Evolutionary conservation across 2,113 vertebrate species (phyloP).

Genomic region (Platycercus adscitus): DNA sequence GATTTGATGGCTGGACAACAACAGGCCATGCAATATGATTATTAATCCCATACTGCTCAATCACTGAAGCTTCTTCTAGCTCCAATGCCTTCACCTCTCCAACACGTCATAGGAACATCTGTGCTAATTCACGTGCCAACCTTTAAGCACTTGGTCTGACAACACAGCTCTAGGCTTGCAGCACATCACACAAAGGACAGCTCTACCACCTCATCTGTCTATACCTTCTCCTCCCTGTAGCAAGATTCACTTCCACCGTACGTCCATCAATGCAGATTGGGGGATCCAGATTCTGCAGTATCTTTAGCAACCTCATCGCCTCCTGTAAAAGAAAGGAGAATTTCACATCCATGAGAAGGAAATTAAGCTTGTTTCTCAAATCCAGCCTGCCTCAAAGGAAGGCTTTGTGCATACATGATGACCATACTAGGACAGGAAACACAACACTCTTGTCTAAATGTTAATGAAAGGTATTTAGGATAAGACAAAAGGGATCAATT

Average conservation of each 20-base stretch:
- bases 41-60: not conserved
- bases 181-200: not conserved
- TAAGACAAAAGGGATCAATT: not conserved
- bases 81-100: not conserved
- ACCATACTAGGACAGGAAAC: not conserved
- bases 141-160: not conserved
- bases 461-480: not conserved
- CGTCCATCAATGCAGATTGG: conserved; percentile 93
- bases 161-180: not conserved
- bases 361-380: not conserved
- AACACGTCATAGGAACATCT: not conserved
- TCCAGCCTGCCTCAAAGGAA: not conserved
- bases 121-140: not conserved
- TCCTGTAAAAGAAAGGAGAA: conserved; percentile 79
- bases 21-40: not conserved
- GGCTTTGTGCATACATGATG: not conserved
- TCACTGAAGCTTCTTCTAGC: not conserved
- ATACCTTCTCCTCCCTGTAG: conserved; percentile 83
- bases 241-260: conserved; percentile 91
- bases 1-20: not conserved
- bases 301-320: conserved; percentile 90
- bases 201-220: not conserved
- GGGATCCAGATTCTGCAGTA: conserved; percentile 88
- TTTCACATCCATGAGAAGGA: not conserved
- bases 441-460: not conserved